phyloP scores from a whole-genome alignment of 2,113 vertebrate species.

The Brienomyrus longianalis region DNA sequence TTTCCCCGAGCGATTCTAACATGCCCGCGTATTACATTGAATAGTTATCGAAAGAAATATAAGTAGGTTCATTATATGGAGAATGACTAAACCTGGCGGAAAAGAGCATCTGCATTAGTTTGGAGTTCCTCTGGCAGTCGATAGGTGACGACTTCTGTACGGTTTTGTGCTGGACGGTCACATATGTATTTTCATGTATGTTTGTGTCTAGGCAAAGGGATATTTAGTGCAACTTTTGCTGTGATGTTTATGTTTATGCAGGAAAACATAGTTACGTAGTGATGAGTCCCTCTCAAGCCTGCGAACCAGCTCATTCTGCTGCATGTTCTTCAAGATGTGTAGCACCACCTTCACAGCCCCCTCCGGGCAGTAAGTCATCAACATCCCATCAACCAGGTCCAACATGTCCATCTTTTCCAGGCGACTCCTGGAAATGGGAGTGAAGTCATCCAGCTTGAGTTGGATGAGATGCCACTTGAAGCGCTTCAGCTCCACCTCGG shows the following conservation, averaged over 20 bases:
- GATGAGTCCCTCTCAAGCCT: background rate
- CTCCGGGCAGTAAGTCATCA: background rate
- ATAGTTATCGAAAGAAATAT: too few relatives aligned
- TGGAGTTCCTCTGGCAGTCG: too few relatives aligned
- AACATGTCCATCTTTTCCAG: background rate
- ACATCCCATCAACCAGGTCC: background rate
- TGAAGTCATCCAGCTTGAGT: background rate
- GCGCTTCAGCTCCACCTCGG: background rate
- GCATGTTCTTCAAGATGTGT: background rate
- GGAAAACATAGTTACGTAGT: background rate
- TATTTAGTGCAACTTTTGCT: background rate
- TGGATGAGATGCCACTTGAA: background rate
- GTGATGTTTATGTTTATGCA: background rate
- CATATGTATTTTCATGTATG: background rate
- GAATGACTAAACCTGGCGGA: too few relatives aligned
- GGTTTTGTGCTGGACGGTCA: too few relatives aligned
- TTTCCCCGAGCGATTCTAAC: too few relatives aligned
- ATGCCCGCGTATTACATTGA: too few relatives aligned
- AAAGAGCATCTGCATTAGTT: too few relatives aligned
- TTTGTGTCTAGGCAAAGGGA: background rate
- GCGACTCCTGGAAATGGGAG: background rate
- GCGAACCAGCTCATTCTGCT: background rate
- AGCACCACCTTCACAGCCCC: background rate
- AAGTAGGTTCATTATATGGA: too few relatives aligned
- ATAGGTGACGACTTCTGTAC: too few relatives aligned